Evolutionary conservation across 2,113 vertebrate genomes (phyloP).

Genomic region (Oxyura jamaicensis): DNA sequence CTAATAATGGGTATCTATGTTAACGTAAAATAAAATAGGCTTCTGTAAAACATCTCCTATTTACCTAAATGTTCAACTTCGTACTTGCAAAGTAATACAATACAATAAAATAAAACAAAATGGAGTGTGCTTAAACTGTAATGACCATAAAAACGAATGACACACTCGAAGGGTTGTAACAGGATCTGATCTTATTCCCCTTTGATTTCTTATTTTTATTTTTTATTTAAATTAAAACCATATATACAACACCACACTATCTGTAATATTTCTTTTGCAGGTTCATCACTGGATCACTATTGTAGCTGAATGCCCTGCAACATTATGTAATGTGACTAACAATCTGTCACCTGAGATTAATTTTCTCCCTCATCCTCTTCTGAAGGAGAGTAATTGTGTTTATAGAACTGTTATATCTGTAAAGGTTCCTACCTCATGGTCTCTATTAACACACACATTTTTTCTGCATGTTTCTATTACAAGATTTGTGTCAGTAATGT

Average conservation of each 20-base stretch:
- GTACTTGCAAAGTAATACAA: background rate
- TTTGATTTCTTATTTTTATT: background rate
- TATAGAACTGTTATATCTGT: background rate
- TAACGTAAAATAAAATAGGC: background rate
- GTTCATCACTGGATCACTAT: background rate
- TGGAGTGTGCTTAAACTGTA: background rate
- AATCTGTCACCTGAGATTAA: background rate
- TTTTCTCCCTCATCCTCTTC: background rate
- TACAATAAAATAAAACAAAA: background rate
- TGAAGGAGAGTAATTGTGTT: background rate
- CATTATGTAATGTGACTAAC: background rate
- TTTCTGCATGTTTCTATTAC: background rate
- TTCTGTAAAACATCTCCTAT: background rate
- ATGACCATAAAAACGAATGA: background rate
- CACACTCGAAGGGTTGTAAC: background rate
- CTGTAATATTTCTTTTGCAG: background rate
- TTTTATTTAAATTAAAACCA: background rate
- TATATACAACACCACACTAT: background rate
- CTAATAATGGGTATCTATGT: conserved; percentile 6
- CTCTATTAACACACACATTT: background rate
- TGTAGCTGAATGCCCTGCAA: background rate
- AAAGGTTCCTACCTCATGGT: background rate
- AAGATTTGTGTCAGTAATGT: background rate
- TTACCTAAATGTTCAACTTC: background rate
- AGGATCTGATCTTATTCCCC: background rate